Conservation (phyloP, 1,140 invertebrate species). For the Notospermus geniculatus region DNA sequence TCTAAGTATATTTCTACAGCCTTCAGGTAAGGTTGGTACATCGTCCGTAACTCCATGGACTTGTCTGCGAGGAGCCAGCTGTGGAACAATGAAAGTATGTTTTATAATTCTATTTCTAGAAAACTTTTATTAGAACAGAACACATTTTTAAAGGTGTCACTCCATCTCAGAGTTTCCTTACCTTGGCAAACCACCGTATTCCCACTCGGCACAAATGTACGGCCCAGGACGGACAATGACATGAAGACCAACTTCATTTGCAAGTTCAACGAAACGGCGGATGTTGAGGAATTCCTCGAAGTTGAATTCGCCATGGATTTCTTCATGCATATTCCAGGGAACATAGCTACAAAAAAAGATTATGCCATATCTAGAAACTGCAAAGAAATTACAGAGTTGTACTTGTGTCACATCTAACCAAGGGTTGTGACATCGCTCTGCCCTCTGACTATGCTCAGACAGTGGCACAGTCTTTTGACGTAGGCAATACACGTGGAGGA, state of each 20-base stretch:
- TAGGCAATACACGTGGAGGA: too few species aligned
- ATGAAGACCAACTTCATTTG: slow-evolving; percentile 75
- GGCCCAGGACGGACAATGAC: slow-evolving; percentile 88
- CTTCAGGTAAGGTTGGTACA: slow-evolving; percentile 56
- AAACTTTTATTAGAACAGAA: too few species aligned
- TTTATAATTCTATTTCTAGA: too few species aligned
- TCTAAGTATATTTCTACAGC: slow-evolving; percentile 58
- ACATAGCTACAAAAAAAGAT: slow-evolving; percentile 60
- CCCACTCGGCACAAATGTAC: slow-evolving; percentile 87
- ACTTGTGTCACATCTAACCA: too few species aligned
- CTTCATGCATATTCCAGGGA: slow-evolving; percentile 62
- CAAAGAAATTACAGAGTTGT: too few species aligned
- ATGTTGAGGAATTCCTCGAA: slow-evolving; percentile 54
- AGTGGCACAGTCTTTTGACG: too few species aligned
- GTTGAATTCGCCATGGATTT: slow-evolving; percentile 53
- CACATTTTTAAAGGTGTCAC: too few species aligned
- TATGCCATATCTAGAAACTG: too few species aligned
- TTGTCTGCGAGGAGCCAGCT: slow-evolving; percentile 60
- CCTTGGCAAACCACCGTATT: slow-evolving; percentile 63
- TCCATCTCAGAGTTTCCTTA: too few species aligned
- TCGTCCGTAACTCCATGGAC: slow-evolving; percentile 59
- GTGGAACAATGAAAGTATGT: too few species aligned
- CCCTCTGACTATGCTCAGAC: too few species aligned
- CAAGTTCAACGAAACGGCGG: slow-evolving; percentile 53
- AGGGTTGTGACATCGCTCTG: too few species aligned